A percentile compares a stretch with the other conserved stretches of the same genome.
Evolutionary conservation across 2,888 invertebrate species (phyloP).

Genomic region (Philaethria dido): DNA sequence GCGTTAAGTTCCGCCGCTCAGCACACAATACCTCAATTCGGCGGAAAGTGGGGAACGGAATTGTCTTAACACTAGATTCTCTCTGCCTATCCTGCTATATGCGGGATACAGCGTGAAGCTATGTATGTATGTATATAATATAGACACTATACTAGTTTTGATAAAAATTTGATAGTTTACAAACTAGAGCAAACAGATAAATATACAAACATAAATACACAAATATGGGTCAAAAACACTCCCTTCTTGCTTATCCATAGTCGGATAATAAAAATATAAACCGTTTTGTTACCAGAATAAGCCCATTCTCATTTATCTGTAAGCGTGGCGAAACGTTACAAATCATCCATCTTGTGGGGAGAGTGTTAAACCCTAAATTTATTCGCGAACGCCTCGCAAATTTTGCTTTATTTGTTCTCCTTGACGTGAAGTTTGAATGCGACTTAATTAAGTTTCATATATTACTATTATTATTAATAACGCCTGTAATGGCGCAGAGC

Average conservation of each 20-base stretch:
- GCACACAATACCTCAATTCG: no score
- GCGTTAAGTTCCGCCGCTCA: no score
- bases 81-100: no score
- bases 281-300: neutral
- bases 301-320: neutral
- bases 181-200: neutral
- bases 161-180: neutral
- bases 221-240: neutral
- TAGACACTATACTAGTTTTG: no score
- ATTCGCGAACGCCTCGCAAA: conserved; percentile 14
- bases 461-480: no score
- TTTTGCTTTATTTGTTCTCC: neutral
- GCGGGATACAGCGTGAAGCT: no score
- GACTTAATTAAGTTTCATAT: neutral
- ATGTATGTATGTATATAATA: no score
- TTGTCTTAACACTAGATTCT: no score
- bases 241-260: neutral
- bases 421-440: neutral
- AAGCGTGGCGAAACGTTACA: conserved; percentile 47
- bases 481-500: no score
- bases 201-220: neutral
- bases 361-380: conserved; percentile 28
- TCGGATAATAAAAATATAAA: neutral
- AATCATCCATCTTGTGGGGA: conserved; percentile 38
- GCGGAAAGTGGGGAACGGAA: no score